Evolutionary conservation across 2,113 vertebrate species (phyloP).

Genomic region (Siniperca knerii): DNA sequence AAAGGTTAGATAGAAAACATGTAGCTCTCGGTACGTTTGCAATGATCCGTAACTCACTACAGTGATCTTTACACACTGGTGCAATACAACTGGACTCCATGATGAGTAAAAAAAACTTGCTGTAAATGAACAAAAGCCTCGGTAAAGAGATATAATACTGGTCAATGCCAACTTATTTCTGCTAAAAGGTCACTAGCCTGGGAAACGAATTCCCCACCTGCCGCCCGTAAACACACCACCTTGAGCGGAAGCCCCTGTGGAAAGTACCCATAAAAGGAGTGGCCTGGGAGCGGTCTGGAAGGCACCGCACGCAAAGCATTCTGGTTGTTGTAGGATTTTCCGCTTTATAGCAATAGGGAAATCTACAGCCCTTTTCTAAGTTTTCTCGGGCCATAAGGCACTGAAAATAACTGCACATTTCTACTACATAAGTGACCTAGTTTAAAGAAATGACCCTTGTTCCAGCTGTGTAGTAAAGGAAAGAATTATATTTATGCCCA

Average conservation of each 20-base stretch:
- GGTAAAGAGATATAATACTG: neutral
- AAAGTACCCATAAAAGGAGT: neutral
- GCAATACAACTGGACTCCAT: too few relatives aligned
- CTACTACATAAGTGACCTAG: neutral
- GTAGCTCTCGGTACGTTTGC: too few relatives aligned
- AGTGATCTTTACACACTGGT: too few relatives aligned
- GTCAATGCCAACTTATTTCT: neutral
- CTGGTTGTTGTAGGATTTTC: neutral
- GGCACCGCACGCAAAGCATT: neutral
- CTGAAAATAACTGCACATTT: neutral
- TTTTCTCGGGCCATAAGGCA: neutral
- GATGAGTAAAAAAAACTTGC: too few relatives aligned
- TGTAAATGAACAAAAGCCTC: too few relatives aligned
- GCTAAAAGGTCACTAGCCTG: neutral
- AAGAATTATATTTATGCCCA: neutral
- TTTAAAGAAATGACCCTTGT: neutral
- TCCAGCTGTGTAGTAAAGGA: too few relatives aligned
- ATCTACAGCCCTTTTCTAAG: neutral
- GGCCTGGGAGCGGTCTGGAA: neutral
- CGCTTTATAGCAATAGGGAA: fast-evolving
- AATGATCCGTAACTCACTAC: too few relatives aligned
- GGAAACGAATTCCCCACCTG: neutral
- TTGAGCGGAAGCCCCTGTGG: neutral
- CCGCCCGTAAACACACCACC: neutral
- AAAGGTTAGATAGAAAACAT: too few relatives aligned